Conservation (phyloP, 2,888 invertebrate species). For the Acrocera orbiculus region DNA sequence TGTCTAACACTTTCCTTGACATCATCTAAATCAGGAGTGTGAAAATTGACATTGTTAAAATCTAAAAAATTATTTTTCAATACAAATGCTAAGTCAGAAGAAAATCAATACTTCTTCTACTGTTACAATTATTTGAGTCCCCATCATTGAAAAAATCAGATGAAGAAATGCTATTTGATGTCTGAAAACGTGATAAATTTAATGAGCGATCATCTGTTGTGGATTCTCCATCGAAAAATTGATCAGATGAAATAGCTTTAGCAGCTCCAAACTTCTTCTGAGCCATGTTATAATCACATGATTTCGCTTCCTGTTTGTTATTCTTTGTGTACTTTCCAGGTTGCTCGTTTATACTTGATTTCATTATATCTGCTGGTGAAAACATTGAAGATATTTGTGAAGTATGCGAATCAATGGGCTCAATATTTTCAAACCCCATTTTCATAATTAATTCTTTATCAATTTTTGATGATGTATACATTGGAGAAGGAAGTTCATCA, state of each 20-base stretch:
- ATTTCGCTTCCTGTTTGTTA: too few relatives aligned
- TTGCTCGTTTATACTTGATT: constrained; percentile 14
- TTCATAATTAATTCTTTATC: constrained; percentile 26
- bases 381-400: constrained; percentile 29
- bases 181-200: constrained; percentile 64
- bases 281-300: constrained; percentile 48
- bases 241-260: constrained; percentile 95
- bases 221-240: constrained; percentile 50
- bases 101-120: constrained; percentile 11
- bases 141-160: constrained; percentile 79
- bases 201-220: constrained; percentile 38
- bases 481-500: constrained; percentile 28
- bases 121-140: constrained; percentile 16
- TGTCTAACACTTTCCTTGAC: constrained; percentile 93
- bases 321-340: too few relatives aligned
- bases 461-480: constrained; percentile 15
- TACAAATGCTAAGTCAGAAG: too few relatives aligned
- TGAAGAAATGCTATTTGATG: constrained; percentile 87
- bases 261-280: constrained; percentile 94
- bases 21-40: constrained; percentile 75
- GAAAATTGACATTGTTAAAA: constrained; percentile 27
- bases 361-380: constrained; percentile 8
- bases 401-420: constrained; percentile 26
- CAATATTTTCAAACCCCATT: constrained; percentile 29
- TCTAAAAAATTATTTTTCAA: too few relatives aligned